Evolutionary conservation across 1,140 invertebrate genomes (phyloP).

Genomic region (Lethrus apterus): DNA sequence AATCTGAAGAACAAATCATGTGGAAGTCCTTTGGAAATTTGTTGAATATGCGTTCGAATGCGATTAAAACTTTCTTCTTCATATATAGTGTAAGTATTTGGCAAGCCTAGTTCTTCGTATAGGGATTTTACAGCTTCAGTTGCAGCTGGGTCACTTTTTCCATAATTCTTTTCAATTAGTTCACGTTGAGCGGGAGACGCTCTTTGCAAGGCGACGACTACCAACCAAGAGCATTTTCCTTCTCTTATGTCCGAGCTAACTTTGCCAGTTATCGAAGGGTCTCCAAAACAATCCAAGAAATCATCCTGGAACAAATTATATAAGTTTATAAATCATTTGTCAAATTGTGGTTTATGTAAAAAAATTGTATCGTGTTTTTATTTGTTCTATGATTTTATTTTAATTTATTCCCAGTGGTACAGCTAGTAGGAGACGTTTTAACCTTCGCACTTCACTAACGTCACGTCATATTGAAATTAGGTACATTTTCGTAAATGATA

Average conservation of each 20-base stretch:
- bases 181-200: conserved; percentile 65
- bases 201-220: conserved; percentile 79
- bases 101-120: conserved; percentile 72
- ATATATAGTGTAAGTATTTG: conserved; percentile 70
- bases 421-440: too few species aligned
- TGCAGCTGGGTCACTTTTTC: conserved; percentile 56
- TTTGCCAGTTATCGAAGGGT: conserved; percentile 80
- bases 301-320: conserved; percentile 68
- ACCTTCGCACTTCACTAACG: too few species aligned
- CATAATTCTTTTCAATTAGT: conserved; percentile 78
- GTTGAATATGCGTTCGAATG: conserved; percentile 63
- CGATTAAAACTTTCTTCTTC: conserved; percentile 77
- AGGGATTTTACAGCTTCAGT: conserved; percentile 67
- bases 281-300: conserved; percentile 89
- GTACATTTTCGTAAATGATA: too few species aligned
- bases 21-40: conserved; percentile 70
- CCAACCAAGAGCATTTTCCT: conserved; percentile 94
- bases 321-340: background rate
- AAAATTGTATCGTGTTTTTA: too few species aligned
- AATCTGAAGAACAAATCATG: conserved; percentile 75
- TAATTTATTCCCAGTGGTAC: too few species aligned
- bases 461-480: too few species aligned
- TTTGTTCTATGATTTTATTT: too few species aligned
- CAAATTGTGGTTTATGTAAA: too few species aligned
- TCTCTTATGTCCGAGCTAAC: conserved; percentile 87